phyloP scores from a whole-genome alignment of 2,113 vertebrate species.

The Serranochromis macrocephalus region DNA sequence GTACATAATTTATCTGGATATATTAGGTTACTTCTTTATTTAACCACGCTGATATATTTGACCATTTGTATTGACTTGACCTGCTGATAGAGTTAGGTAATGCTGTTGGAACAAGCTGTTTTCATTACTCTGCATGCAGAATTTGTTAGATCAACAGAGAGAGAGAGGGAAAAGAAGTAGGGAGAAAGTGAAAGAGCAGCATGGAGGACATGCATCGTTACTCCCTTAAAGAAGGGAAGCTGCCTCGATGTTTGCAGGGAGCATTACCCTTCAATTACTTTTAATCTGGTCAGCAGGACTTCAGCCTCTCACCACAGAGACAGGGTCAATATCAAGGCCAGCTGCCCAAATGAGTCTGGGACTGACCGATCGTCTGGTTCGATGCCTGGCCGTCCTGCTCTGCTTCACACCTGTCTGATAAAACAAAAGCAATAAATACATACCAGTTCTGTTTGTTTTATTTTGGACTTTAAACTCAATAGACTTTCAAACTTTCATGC shows the following conservation, averaged over 20 bases:
- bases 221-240: not conserved
- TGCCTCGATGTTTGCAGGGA: conserved; percentile 13
- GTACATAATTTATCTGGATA: not conserved
- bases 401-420: not conserved
- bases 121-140: not conserved
- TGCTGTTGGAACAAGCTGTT: not conserved
- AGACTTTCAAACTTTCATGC: not conserved
- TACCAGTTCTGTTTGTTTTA: not conserved
- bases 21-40: not conserved
- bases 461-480: not conserved
- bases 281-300: conserved; percentile 24
- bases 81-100: not conserved
- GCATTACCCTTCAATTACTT: conserved; percentile 41
- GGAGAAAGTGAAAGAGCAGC: not conserved
- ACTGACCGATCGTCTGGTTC: not conserved
- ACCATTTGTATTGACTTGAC: not conserved
- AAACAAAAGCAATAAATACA: not conserved
- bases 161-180: not conserved
- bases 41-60: not conserved
- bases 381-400: not conserved
- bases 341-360: not conserved
- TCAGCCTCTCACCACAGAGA: not conserved
- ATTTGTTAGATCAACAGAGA: not conserved
- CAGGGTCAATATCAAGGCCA: conserved; percentile 13
- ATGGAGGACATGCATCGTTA: not conserved